Evolutionary conservation across 2,797 vertebrate species (phyloP).

Genomic region (Pseudocheirus occidentalis): DNA sequence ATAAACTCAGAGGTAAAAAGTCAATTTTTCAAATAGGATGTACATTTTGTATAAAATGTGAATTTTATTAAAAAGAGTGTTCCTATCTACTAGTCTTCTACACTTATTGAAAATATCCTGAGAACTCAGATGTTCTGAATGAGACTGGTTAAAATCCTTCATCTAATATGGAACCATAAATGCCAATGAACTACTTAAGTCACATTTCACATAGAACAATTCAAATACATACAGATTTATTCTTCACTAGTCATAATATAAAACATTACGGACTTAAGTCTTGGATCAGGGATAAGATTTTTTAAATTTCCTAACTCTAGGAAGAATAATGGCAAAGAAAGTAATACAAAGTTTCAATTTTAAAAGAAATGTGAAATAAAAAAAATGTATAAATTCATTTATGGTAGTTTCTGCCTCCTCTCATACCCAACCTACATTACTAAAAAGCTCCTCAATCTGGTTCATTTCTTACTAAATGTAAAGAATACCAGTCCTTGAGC

Average conservation of each 20-base stretch:
- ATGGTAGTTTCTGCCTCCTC: conserved; percentile 66
- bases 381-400: conserved; percentile 67
- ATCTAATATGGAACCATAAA: conserved; percentile 61
- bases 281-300: conserved; percentile 38
- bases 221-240: conserved; percentile 52
- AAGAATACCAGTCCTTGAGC: conserved; percentile 72
- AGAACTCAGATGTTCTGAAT: conserved; percentile 68
- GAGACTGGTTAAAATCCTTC: conserved; percentile 55
- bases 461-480: conserved; percentile 62
- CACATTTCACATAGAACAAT: conserved; percentile 68
- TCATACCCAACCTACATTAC: conserved; percentile 50
- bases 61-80: conserved; percentile 42
- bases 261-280: conserved; percentile 56
- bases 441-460: conserved; percentile 57
- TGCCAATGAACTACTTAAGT: conserved; percentile 39
- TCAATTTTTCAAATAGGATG: conserved; percentile 52
- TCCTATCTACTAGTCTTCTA: conserved; percentile 46
- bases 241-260: conserved; percentile 68
- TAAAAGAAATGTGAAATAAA: conserved; percentile 65
- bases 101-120: conserved; percentile 72
- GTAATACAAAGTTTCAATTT: conserved; percentile 65
- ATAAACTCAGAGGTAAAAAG: conserved; percentile 48
- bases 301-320: conserved; percentile 64
- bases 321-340: conserved; percentile 74
- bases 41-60: conserved; percentile 59